Percentiles rank a stretch among this genome's conserved stretches.
Conservation (phyloP, 2,888 invertebrate genomes). For the Netelia fuscicornis region DNA sequence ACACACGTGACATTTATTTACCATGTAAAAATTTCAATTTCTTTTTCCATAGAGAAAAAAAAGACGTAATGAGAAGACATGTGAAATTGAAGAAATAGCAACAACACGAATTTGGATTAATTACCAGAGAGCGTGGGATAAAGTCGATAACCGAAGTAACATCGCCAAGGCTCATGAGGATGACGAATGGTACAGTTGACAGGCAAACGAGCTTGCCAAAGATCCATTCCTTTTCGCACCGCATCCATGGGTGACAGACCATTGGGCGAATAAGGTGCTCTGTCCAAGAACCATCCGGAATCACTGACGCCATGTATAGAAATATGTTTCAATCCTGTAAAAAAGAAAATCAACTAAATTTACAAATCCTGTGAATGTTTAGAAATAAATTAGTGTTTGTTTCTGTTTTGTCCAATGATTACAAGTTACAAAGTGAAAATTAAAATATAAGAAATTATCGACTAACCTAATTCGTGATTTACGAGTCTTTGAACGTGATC, state of each 20-base stretch:
- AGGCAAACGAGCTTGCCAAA: constrained; percentile 94
- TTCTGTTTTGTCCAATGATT: no score
- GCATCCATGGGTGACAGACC: constrained; percentile 88
- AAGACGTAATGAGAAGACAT: background rate
- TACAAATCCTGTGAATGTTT: background rate
- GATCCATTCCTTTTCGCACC: constrained; percentile 90
- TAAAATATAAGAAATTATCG: no score
- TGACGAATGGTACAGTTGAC: constrained; percentile 90
- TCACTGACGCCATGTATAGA: constrained; percentile 94
- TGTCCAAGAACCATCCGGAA: constrained; percentile 97
- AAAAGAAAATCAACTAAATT: constrained; percentile 4
- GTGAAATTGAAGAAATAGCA: background rate
- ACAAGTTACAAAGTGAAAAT: no score
- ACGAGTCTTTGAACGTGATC: constrained; percentile 92
- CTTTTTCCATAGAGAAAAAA: background rate
- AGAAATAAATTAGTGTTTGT: background rate
- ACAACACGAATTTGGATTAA: constrained; percentile 68
- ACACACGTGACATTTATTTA: background rate
- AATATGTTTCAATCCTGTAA: constrained; percentile 85
- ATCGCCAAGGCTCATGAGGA: constrained; percentile 93
- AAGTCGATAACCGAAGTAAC: constrained; percentile 95
- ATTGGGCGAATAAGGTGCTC: constrained; percentile 90
- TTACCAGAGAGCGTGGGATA: constrained; percentile 94
- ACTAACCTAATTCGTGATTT: constrained; percentile 86
- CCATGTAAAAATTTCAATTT: background rate